Percentiles rank a stretch among this genome's conserved stretches.
Evolutionary conservation across 1,140 invertebrate genomes (phyloP).

Genomic region (Orussus abietinus): DNA sequence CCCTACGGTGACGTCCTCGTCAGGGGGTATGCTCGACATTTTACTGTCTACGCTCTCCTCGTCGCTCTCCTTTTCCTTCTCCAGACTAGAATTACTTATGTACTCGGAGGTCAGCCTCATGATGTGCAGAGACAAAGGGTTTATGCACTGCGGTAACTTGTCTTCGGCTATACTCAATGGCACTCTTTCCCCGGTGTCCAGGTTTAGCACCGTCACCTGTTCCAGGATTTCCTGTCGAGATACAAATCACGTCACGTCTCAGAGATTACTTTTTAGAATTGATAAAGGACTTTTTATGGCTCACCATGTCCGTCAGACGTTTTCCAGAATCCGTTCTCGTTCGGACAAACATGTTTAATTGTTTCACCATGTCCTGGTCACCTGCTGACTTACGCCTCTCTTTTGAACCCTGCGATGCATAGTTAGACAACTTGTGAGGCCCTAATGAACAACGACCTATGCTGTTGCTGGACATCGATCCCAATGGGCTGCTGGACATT

Average conservation of each 20-base stretch:
- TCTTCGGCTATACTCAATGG: conserved; percentile 87
- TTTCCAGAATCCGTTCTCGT: conserved; percentile 82
- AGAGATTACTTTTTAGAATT: conserved; percentile 7
- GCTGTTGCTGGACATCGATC: conserved; percentile 55
- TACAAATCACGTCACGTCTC: conserved; percentile 2
- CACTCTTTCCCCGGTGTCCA: conserved; percentile 88
- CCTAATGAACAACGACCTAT: conserved; percentile 61
- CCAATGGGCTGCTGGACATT: conserved; percentile 48
- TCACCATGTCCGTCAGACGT: conserved; percentile 73
- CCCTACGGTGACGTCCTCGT: conserved; percentile 54
- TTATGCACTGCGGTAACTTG: conserved; percentile 82
- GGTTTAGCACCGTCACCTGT: conserved; percentile 87
- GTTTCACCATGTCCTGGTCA: conserved; percentile 67
- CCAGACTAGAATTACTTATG: conserved; percentile 69
- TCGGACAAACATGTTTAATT: conserved; percentile 72
- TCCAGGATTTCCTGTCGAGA: conserved; percentile 77
- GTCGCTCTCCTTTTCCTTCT: conserved; percentile 75
- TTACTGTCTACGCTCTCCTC: conserved; percentile 80
- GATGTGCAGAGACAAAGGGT: conserved; percentile 88
- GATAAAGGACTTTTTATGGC: conserved; percentile 6
- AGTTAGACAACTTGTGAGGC: conserved; percentile 47
- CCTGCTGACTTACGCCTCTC: conserved; percentile 70
- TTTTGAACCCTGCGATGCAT: conserved; percentile 49
- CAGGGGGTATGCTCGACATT: conserved; percentile 60
- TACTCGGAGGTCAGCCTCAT: conserved; percentile 90